Conservation (phyloP, 2,888 invertebrate species). For the Temnothorax ravouxi region DNA sequence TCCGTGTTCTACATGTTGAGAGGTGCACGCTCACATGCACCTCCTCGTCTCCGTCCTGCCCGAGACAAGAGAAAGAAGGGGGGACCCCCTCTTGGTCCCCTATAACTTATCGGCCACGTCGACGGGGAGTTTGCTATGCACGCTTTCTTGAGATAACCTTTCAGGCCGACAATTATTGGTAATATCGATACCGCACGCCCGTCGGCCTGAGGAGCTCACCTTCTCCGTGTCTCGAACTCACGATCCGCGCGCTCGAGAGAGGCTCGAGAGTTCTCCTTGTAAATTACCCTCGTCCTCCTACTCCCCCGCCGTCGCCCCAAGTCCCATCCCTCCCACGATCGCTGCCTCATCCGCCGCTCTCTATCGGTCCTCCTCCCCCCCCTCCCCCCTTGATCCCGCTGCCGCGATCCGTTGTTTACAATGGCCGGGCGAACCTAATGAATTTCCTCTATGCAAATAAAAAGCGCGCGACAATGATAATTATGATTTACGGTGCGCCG, state of each 20-base stretch:
- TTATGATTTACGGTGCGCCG: constrained; percentile 72
- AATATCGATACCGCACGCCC: constrained; percentile 83
- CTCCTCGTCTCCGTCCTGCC: neutral
- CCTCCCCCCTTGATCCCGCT: neutral
- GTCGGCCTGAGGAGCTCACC: constrained; percentile 75
- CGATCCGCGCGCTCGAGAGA: constrained; percentile 78
- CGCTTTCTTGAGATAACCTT: constrained; percentile 84
- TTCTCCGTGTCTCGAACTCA: constrained; percentile 76
- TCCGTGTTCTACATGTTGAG: constrained; percentile 34
- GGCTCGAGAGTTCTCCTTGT: constrained; percentile 79
- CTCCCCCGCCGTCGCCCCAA: constrained; percentile 37
- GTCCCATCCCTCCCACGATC: constrained; percentile 49
- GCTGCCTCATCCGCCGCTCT: constrained; percentile 32
- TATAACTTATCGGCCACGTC: constrained; percentile 79
- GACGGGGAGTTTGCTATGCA: constrained; percentile 80
- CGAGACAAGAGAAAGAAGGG: constrained; percentile 56
- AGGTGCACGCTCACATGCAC: constrained; percentile 1
- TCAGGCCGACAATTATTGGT: constrained; percentile 85
- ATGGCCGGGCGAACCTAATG: constrained; percentile 80
- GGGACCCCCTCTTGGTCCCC: constrained; percentile 63
- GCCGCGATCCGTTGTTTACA: constrained; percentile 78
- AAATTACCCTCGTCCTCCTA: constrained; percentile 75
- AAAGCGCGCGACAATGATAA: constrained; percentile 75
- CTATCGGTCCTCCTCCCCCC: neutral
- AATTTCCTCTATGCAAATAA: constrained; percentile 82